Conservation (phyloP, 2,113 vertebrate genomes). For the Ibidorhyncha struthersii region DNA sequence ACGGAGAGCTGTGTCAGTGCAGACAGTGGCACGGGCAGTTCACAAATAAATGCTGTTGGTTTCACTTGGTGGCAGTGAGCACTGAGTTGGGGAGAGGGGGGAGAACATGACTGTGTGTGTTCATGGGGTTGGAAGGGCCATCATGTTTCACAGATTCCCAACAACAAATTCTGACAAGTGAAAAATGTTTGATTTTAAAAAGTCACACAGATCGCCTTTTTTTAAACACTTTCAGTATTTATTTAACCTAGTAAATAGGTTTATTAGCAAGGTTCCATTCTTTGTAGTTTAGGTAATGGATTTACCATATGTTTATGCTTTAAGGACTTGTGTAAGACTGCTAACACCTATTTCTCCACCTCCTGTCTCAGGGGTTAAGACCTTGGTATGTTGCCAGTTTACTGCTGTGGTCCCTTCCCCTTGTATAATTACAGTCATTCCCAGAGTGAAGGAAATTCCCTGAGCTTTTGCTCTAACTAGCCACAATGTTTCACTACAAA, state of each 20-base stretch:
- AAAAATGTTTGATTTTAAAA: slow-evolving; percentile 75
- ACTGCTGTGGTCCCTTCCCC: slow-evolving; percentile 67
- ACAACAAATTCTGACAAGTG: slow-evolving; percentile 78
- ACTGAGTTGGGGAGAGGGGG: not conserved
- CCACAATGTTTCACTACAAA: slow-evolving; percentile 70
- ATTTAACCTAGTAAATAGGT: slow-evolving; percentile 84
- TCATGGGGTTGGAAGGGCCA: slow-evolving; percentile 44
- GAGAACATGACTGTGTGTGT: slow-evolving; percentile 30
- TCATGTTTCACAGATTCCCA: slow-evolving; percentile 68
- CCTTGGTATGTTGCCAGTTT: slow-evolving; percentile 71
- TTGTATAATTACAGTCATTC: slow-evolving; percentile 76
- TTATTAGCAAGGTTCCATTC: slow-evolving; percentile 80
- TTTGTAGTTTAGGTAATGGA: slow-evolving; percentile 84
- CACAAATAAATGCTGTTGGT: not conserved
- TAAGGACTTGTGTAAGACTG: slow-evolving; percentile 67
- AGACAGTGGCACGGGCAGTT: not conserved
- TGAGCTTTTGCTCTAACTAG: slow-evolving; percentile 79
- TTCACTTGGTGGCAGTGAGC: not conserved
- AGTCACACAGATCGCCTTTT: slow-evolving; percentile 73
- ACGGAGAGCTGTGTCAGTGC: not conserved
- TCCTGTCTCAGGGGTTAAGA: slow-evolving; percentile 76
- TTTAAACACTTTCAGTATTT: slow-evolving; percentile 79
- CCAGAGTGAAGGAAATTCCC: slow-evolving; percentile 87
- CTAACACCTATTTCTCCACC: slow-evolving; percentile 78
- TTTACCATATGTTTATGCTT: slow-evolving; percentile 83